Conservation (phyloP, 1,140 invertebrate species). For the Andrena cerasifolii region DNA sequence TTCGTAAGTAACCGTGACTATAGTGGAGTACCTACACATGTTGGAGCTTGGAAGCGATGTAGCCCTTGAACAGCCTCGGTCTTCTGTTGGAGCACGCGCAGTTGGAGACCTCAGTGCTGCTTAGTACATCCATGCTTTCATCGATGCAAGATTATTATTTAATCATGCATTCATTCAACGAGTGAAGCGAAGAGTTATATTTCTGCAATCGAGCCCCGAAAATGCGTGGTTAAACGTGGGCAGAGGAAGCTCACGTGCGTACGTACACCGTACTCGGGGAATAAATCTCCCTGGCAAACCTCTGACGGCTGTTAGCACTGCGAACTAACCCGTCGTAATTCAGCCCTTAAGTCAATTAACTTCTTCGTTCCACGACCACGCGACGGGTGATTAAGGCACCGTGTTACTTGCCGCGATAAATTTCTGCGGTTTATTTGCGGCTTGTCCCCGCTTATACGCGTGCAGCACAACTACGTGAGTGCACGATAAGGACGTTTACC, state of each 20-base stretch:
- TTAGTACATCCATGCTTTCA: not conserved
- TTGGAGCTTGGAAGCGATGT: no score
- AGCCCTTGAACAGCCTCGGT: no score
- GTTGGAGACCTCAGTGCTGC: no score
- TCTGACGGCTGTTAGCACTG: conserved; percentile 40
- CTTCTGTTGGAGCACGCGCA: no score
- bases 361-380: conserved; percentile 37
- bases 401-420: conserved; percentile 43
- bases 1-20: no score
- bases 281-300: conserved; percentile 38
- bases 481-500: conserved; percentile 1
- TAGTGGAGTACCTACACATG: no score
- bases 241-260: not conserved
- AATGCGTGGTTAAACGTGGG: not conserved
- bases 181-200: not conserved
- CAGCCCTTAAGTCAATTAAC: conserved; percentile 53
- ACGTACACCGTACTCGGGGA: not conserved
- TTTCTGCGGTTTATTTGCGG: conserved; percentile 45
- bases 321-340: conserved; percentile 46
- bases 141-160: not conserved
- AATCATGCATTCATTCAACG: not conserved
- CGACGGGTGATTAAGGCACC: conserved; percentile 43
- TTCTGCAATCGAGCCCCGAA: not conserved
- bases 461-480: conserved; percentile 3
- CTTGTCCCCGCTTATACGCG: conserved; percentile 18